A percentile compares a stretch with the other conserved stretches of the same genome.
phyloP scores from a whole-genome alignment of 1,140 invertebrate genomes.

The Ylistrum balloti region DNA sequence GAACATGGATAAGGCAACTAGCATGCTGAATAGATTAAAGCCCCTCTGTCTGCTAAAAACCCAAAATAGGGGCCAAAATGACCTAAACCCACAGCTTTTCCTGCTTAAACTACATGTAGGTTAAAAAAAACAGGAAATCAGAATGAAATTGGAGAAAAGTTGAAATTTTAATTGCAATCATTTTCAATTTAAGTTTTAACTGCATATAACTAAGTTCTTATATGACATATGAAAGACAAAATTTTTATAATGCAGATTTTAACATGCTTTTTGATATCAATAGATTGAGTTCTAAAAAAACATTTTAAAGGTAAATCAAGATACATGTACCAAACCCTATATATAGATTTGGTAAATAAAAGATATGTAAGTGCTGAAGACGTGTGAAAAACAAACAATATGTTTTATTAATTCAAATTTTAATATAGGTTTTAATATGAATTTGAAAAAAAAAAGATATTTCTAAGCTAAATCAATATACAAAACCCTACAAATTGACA shows the following conservation, averaged over 20 bases:
- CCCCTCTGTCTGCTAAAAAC: neutral
- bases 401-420: constrained; percentile 1
- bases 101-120: neutral
- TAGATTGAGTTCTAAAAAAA: neutral
- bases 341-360: no score
- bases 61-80: neutral
- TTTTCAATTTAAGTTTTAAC: no score
- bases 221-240: neutral
- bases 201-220: no score
- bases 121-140: neutral
- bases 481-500: neutral
- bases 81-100: neutral
- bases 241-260: no score
- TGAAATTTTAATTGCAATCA: no score
- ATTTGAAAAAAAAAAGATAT: neutral
- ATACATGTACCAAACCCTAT: neutral
- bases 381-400: neutral
- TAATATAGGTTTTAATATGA: neutral
- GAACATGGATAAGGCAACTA: neutral
- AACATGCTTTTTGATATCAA: neutral
- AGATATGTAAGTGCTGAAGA: neutral
- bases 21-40: neutral
- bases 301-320: neutral
- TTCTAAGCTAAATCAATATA: neutral
- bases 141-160: neutral